Conservation (phyloP, 2,888 invertebrate species). For the Tetragonisca angustula region DNA sequence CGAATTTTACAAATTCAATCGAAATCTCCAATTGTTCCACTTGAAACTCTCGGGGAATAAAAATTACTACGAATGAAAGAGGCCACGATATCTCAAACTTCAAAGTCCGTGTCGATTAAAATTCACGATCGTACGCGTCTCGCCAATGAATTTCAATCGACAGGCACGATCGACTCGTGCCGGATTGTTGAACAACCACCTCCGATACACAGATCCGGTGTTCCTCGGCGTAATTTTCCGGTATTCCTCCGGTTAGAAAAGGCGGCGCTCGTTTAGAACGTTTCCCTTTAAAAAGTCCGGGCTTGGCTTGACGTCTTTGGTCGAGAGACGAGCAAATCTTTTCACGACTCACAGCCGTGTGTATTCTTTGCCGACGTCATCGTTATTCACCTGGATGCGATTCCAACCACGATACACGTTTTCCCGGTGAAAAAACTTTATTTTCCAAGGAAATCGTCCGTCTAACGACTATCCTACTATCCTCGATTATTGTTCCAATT, state of each 20-base stretch:
- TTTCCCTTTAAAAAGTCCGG: conserved; percentile 48
- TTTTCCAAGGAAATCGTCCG: conserved; percentile 49
- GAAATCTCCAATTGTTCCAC: background rate
- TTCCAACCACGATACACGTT: conserved; percentile 28
- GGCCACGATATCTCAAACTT: background rate
- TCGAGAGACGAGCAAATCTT: conserved; percentile 50
- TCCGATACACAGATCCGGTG: conserved; percentile 4
- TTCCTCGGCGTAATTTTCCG: conserved; percentile 27
- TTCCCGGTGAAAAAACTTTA: conserved; percentile 21
- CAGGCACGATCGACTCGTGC: background rate
- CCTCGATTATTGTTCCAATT: conserved; percentile 12
- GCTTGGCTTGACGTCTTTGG: conserved; percentile 44
- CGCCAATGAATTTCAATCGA: background rate
- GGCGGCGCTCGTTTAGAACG: conserved; percentile 7
- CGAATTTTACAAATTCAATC: background rate
- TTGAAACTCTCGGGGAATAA: background rate
- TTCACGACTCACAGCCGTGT: conserved; percentile 31
- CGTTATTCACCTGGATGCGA: conserved; percentile 51
- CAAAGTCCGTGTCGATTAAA: background rate
- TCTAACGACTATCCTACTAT: conserved; percentile 29
- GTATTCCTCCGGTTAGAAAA: conserved; percentile 31
- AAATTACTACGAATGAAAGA: background rate
- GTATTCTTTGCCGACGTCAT: conserved; percentile 35
- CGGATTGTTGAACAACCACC: background rate
- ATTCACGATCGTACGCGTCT: background rate